Evolutionary conservation across 2,113 vertebrate species (phyloP), one percentile per base, ranked within the genome.

Genomic region (Puntigrus tetrazona): DNA sequence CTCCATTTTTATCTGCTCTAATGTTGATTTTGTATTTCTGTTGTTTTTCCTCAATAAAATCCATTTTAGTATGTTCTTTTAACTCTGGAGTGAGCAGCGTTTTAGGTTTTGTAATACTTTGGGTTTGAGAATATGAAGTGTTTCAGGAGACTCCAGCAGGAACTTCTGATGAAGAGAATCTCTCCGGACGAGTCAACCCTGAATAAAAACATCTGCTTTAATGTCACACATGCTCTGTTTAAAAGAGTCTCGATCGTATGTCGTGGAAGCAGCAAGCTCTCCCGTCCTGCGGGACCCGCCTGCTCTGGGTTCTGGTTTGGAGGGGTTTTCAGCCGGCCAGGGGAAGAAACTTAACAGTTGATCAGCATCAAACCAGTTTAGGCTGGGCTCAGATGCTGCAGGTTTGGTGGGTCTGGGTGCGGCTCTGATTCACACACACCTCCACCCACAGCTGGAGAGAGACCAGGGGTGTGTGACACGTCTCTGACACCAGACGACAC

Each of bases 21-120:
- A 52, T 83, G 22, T 83, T 67, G 57, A 52, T 88, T 87, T 83
- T 86, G 63, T 86, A 78, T 87, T 87, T 87, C 50, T 84, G 79
- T 90, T 78, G 57, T 70, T 85, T 65, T 87, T 65, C 81, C 82
- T 86, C 79, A 78, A 89, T 87, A 86, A 89, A 90, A 86, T 47
- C 31, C 82, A 87, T 90, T 89, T 89, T 89, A 89, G 85, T 79
- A 86, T 88, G 78, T 57, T 72, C 72, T 87, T 88, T 89, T 87
- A 88, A 79, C n/a, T 65, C 45, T 13, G 43, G 29, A 31, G 59
- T 76, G 52, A 25, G 78, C 73, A n/a, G n/a, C 55, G 50, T 38
- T 72, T 18, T 29, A 16, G 52, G 20, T 34, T 41, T 70, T 52
- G 18, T 2, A 52, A 22, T 52, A 7, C 22, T 52, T 7, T 52